Conservation (phyloP, 2,113 vertebrate genomes). For the Nanger granti region DNA sequence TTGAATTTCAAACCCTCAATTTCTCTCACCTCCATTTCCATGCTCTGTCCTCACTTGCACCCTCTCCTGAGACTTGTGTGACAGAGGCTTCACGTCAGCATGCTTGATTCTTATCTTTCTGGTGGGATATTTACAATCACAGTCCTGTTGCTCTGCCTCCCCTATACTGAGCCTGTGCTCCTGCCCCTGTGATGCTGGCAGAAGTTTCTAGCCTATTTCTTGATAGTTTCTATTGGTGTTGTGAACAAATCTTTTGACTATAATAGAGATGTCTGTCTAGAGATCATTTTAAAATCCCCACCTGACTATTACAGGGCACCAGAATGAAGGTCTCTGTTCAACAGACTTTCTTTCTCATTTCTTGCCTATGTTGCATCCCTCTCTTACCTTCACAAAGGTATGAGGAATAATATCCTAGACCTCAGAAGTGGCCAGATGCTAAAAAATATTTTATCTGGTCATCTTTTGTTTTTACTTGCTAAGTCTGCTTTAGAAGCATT, state of each 20-base stretch:
- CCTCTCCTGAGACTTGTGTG: rapidly evolving
- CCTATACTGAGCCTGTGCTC: rapidly evolving
- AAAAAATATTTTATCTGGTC: not conserved
- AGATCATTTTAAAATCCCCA: not conserved
- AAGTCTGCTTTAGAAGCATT: not conserved
- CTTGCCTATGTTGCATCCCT: rapidly evolving
- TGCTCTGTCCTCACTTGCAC: rapidly evolving
- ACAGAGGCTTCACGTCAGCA: rapidly evolving
- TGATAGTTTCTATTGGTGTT: not conserved
- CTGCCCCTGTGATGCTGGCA: no score
- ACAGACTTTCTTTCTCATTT: rapidly evolving
- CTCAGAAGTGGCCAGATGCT: not conserved
- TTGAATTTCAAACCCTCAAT: not conserved
- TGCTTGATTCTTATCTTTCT: no score
- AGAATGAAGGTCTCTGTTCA: not conserved
- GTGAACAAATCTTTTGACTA: not conserved
- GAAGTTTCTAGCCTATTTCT: not conserved
- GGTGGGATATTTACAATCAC: not conserved
- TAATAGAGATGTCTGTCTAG: not conserved
- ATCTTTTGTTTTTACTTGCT: not conserved
- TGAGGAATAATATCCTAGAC: rapidly evolving
- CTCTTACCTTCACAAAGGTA: rapidly evolving
- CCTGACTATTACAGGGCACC: rapidly evolving
- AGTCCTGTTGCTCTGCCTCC: no score
- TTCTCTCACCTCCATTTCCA: not conserved